phyloP scores from a whole-genome alignment of 2,113 vertebrate genomes.

The Arizona elegans region DNA sequence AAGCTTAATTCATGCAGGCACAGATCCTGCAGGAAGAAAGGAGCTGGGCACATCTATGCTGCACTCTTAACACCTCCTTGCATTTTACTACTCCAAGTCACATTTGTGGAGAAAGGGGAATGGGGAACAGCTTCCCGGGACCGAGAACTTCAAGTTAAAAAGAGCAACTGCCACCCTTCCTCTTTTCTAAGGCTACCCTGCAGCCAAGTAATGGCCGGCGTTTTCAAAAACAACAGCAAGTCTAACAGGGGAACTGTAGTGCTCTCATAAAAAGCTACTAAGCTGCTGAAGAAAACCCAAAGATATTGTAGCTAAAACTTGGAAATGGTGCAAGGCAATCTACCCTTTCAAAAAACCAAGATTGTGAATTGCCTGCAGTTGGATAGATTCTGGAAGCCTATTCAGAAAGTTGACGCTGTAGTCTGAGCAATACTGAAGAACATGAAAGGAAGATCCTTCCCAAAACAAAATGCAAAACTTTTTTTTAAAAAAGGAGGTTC shows the following conservation, averaged over 20 bases:
- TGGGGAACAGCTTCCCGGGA: not conserved
- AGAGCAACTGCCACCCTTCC: not conserved
- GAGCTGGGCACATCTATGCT: not conserved
- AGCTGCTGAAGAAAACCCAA: not conserved
- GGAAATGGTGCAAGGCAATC: not conserved
- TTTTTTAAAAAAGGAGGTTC: not conserved
- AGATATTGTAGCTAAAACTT: not conserved
- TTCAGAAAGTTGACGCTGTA: not conserved
- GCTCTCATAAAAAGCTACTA: not conserved
- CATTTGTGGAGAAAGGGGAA: not conserved
- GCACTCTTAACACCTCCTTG: not conserved
- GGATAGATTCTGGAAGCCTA: not conserved
- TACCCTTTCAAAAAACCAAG: not conserved
- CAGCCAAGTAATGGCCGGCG: not conserved
- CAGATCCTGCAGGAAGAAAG: not conserved
- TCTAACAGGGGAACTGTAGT: not conserved
- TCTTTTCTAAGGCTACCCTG: not conserved
- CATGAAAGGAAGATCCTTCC: not conserved
- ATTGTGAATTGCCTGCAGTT: not conserved
- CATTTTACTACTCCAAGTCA: not conserved
- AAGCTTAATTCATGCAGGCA: not conserved
- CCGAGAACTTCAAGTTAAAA: not conserved
- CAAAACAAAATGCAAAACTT: not conserved
- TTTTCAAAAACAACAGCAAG: not conserved
- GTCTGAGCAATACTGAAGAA: not conserved